phyloP scores from a whole-genome alignment of 1,140 invertebrate species.

The Theocolax elegans region DNA sequence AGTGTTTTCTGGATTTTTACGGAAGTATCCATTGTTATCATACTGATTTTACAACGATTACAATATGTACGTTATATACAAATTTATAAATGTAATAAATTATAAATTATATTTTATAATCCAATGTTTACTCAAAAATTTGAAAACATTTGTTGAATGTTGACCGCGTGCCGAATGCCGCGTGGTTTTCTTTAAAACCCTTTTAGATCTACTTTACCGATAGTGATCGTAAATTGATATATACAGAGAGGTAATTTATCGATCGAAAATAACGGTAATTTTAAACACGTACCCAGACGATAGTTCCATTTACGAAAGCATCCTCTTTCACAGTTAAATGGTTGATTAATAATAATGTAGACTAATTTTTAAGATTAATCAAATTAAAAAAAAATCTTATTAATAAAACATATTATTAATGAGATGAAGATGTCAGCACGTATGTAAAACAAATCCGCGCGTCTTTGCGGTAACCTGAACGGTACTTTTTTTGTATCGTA shows the following conservation, averaged over 20 bases:
- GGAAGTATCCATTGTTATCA: constrained; percentile 11
- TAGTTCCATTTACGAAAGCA: too few species aligned
- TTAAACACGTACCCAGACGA: too few species aligned
- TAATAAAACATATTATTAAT: too few species aligned
- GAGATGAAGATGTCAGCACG: background rate
- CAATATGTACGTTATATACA: background rate
- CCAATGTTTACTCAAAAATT: background rate
- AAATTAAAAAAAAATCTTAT: too few species aligned
- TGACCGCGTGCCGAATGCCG: background rate
- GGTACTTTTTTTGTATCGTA: background rate
- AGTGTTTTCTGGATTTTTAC: constrained; percentile 27
- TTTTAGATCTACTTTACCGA: background rate
- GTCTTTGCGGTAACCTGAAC: background rate
- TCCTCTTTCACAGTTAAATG: too few species aligned
- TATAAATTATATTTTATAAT: background rate
- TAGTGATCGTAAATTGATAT: background rate
- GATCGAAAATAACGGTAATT: background rate
- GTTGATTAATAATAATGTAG: too few species aligned
- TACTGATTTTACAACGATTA: too few species aligned
- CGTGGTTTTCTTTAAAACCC: background rate
- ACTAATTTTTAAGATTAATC: background rate
- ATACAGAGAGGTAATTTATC: background rate
- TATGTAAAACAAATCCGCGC: background rate
- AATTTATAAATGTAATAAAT: background rate
- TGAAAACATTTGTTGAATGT: background rate